phyloP scores from a whole-genome alignment of 2,888 invertebrate genomes.

The Oithona nana region DNA sequence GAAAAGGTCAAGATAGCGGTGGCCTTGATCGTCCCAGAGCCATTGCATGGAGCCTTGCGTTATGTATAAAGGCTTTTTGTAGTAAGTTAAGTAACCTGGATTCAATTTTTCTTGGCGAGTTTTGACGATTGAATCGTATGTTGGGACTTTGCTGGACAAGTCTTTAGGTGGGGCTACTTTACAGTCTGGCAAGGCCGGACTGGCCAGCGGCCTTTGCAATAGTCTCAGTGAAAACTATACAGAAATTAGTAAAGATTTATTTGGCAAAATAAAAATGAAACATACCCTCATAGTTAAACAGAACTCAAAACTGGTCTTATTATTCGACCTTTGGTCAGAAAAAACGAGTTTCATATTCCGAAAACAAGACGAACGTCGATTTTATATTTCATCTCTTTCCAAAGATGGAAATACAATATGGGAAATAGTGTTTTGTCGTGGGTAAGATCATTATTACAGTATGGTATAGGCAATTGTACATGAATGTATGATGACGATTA shows the following conservation, averaged over 20 bases:
- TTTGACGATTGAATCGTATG: constrained; percentile 32
- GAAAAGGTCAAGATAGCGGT: constrained; percentile 78
- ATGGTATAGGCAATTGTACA: too few relatives aligned
- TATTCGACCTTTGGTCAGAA: too few relatives aligned
- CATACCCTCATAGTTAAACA: background rate
- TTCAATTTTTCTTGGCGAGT: constrained; percentile 44
- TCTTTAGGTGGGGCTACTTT: background rate
- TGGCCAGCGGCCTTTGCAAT: background rate
- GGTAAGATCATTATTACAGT: too few relatives aligned
- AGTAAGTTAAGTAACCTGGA: constrained; percentile 50
- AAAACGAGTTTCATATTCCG: too few relatives aligned
- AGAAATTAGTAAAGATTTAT: background rate
- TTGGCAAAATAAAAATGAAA: background rate
- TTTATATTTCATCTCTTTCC: too few relatives aligned
- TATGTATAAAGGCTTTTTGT: constrained; percentile 60
- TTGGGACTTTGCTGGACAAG: constrained; percentile 27
- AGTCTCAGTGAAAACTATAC: background rate
- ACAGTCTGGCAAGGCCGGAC: constrained; percentile 1
- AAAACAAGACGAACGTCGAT: too few relatives aligned
- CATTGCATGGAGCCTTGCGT: constrained; percentile 79
- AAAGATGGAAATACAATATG: too few relatives aligned
- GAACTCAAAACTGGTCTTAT: too few relatives aligned
- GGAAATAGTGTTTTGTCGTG: too few relatives aligned
- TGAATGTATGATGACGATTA: too few relatives aligned
- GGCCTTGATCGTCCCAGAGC: constrained; percentile 67